Evolutionary conservation across 92 coral and sea anemone genomes (phyloP).

Genomic region (Nematostella vectensis): DNA sequence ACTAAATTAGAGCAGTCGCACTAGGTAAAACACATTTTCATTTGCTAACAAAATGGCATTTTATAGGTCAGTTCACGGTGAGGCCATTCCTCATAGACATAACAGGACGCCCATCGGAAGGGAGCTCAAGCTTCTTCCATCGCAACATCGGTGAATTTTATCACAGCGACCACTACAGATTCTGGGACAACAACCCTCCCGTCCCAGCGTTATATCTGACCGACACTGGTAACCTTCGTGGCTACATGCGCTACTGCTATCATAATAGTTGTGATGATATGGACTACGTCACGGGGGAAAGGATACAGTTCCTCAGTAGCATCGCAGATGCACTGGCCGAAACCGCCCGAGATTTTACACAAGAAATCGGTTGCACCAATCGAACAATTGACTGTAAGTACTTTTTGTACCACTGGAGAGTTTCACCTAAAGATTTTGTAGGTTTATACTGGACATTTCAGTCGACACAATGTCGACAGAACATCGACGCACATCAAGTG

Average conservation of each 20-base stretch:
- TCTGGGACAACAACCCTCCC: conserved; percentile 47
- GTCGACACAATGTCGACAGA: too few relatives aligned
- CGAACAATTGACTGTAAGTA: conserved; percentile 19
- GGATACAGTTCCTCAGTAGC: conserved; percentile 23
- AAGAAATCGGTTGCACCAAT: conserved; percentile 4
- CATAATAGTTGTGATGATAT: conserved; percentile 40
- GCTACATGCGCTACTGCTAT: conserved; percentile 54
- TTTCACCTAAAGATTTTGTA: too few relatives aligned
- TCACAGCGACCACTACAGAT: conserved; percentile 40
- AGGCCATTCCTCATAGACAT: conserved; percentile 3
- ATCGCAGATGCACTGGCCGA: conserved; percentile 28
- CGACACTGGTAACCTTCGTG: conserved; percentile 44
- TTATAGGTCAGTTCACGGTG: conserved; percentile 12
- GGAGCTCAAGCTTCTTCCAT: not conserved
- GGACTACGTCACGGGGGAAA: conserved; percentile 20
- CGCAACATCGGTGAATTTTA: not conserved
- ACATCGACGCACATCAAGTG: too few relatives aligned
- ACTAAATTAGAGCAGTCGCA: too few relatives aligned
- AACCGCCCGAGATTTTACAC: conserved; percentile 14
- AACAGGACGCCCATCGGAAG: conserved; percentile 7
- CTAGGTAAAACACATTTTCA: too few relatives aligned
- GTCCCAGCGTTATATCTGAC: conserved; percentile 39
- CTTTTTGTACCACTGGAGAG: too few relatives aligned
- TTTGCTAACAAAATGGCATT: too few relatives aligned
- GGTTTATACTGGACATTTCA: too few relatives aligned